These are phyloP conservation scores for Clarias magur DNA, from an alignment of 2,113 vertebrate genomes.

Conservation along the genomic window DNA sequence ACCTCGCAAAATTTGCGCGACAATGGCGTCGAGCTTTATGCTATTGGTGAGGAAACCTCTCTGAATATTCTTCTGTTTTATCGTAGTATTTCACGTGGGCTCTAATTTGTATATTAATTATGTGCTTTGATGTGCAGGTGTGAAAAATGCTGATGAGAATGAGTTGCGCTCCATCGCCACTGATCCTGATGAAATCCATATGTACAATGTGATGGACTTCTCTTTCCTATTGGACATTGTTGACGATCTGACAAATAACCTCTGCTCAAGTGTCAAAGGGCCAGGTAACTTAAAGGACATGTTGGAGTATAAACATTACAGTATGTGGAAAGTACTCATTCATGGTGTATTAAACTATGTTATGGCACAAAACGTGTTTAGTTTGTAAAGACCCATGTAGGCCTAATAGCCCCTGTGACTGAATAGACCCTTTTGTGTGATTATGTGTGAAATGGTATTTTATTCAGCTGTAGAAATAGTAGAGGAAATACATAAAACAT, in stretches of 20 bases:
- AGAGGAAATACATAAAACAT: not conserved
- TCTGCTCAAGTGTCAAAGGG: conserved; percentile 97
- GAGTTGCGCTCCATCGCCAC: conserved; percentile 91
- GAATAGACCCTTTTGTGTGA: not conserved
- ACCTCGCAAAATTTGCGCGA: conserved; percentile 86
- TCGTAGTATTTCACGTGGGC: not conserved
- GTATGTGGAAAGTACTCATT: not conserved
- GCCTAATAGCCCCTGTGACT: not conserved
- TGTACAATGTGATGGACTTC: conserved; percentile 95
- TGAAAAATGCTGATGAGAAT: conserved; percentile 96
- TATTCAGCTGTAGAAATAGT: conserved; percentile 14
- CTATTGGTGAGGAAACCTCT: conserved; percentile 79
- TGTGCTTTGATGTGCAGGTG: conserved; percentile 73
- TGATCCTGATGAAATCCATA: conserved; percentile 88
- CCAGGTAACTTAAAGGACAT: conserved; percentile 75
- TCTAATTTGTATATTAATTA: not conserved
- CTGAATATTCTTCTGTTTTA: not conserved
- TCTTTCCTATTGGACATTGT: conserved; percentile 87
- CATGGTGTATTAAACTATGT: not conserved
- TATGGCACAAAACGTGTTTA: not conserved
- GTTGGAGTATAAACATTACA: not conserved
- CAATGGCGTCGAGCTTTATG: conserved; percentile 86
- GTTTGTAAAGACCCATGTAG: not conserved
- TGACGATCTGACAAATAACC: conserved; percentile 83
- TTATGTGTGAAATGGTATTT: conserved; percentile 9